Conservation (phyloP, 2,888 invertebrate genomes). For the Xiphydria camelus region DNA sequence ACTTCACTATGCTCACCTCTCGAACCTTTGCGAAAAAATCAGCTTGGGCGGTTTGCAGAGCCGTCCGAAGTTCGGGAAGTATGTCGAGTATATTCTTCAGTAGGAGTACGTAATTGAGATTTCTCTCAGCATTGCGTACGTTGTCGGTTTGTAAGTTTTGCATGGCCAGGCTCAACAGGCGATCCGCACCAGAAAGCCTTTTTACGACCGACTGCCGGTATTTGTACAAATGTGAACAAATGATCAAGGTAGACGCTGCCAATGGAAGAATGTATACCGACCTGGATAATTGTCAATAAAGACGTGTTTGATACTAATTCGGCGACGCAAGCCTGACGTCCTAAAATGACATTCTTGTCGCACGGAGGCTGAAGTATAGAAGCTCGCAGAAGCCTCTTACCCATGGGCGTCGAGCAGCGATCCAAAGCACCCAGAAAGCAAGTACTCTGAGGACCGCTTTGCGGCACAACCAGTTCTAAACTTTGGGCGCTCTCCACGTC, state of each 20-base stretch:
- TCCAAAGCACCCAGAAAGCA: conserved; percentile 71
- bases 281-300: conserved; percentile 68
- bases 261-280: too few species aligned
- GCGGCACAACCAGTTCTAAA: conserved; percentile 70
- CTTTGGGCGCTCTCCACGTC: conserved; percentile 82
- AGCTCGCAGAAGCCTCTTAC: conserved; percentile 77
- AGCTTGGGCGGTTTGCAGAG: conserved; percentile 61
- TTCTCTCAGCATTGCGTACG: conserved; percentile 66
- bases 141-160: conserved; percentile 49
- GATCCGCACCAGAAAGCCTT: conserved; percentile 78
- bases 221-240: too few species aligned
- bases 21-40: conserved; percentile 63
- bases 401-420: conserved; percentile 72
- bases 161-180: conserved; percentile 68
- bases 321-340: conserved; percentile 73
- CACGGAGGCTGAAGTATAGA: conserved; percentile 80
- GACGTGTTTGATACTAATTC: conserved; percentile 74
- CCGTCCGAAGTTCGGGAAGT: conserved; percentile 67
- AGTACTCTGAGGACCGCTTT: conserved; percentile 60
- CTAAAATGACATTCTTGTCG: conserved; percentile 67
- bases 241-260: conserved; percentile 16
- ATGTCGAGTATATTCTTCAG: conserved; percentile 78
- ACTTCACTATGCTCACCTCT: conserved; percentile 61
- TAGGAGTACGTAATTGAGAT: conserved; percentile 76
- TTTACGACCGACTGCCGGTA: conserved; percentile 68